These are phyloP conservation scores for Scyliorhinus canicula DNA, from an alignment of 2,797 vertebrate genomes.

Conservation along the genomic window DNA sequence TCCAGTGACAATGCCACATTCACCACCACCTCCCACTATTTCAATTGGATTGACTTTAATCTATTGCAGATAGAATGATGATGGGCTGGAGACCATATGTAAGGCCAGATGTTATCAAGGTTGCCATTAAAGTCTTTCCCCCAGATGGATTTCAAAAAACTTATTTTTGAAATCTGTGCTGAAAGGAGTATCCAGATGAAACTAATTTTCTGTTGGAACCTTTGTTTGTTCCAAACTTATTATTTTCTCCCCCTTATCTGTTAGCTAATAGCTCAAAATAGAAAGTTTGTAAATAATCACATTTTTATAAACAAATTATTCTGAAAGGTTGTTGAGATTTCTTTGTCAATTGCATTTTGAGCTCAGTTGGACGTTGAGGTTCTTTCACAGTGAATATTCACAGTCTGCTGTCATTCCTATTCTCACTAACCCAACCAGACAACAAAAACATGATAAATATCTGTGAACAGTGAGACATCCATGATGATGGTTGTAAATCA, in stretches of 20 bases:
- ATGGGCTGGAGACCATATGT: not conserved
- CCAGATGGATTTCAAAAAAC: slow-evolving; percentile 32
- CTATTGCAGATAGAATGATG: not conserved
- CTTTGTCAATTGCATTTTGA: not conserved
- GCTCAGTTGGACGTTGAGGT: not conserved
- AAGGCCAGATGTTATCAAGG: slow-evolving; percentile 7
- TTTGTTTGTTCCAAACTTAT: not conserved
- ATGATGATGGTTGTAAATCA: not conserved
- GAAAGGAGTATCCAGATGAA: not conserved
- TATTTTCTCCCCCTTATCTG: not conserved
- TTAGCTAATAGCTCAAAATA: not conserved
- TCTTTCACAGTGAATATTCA: not conserved
- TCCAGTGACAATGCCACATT: too few species aligned
- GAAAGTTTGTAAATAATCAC: not conserved
- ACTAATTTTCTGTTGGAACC: not conserved
- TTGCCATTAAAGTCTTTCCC: not conserved
- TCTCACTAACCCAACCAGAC: too few species aligned
- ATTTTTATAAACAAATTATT: not conserved
- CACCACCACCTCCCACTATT: too few species aligned
- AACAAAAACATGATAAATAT: not conserved
- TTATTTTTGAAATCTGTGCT: too few species aligned
- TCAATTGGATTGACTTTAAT: not conserved
- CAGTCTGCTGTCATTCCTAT: not conserved
- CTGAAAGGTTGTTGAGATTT: not conserved
- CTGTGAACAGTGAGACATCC: not conserved